These are phyloP conservation scores for Mustela lutreola DNA, from an alignment of 2,113 vertebrate genomes.

Conservation along the genomic window DNA sequence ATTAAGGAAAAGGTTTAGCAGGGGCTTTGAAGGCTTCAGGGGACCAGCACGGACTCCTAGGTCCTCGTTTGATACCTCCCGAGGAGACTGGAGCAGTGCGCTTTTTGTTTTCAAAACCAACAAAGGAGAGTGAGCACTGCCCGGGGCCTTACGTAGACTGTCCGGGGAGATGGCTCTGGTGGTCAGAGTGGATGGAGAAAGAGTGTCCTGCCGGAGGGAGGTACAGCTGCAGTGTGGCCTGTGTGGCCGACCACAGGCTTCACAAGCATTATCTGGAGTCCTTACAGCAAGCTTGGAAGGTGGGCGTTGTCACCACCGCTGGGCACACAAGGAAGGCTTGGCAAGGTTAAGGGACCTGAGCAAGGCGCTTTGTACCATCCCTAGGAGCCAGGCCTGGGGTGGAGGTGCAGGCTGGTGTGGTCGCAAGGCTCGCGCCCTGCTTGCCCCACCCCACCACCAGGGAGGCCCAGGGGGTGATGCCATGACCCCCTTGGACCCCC, in stretches of 20 bases:
- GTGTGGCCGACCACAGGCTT: neutral
- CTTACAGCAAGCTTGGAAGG: neutral
- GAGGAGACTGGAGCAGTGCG: neutral
- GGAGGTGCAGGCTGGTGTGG: neutral
- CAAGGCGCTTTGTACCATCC: rapidly evolving
- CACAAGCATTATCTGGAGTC: neutral
- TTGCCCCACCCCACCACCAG: neutral
- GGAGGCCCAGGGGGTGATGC: neutral
- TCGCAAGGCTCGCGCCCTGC: neutral
- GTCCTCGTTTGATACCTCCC: conserved; percentile 14
- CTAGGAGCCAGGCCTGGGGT: neutral
- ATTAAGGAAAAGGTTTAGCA: neutral
- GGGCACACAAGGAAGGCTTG: neutral
- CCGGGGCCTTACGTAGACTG: neutral
- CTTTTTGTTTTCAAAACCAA: conserved; percentile 12
- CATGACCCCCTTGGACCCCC: neutral
- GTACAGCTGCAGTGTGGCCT: neutral
- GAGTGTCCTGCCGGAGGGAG: neutral
- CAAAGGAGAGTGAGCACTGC: neutral
- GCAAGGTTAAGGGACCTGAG: neutral
- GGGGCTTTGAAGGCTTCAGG: neutral
- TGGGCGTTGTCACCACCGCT: neutral
- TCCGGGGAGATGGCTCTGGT: neutral
- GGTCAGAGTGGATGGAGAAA: neutral
- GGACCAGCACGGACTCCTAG: conserved; percentile 28